Evolutionary conservation across 2,888 invertebrate genomes (phyloP).

Genomic region (Agrotis ipsilon): DNA sequence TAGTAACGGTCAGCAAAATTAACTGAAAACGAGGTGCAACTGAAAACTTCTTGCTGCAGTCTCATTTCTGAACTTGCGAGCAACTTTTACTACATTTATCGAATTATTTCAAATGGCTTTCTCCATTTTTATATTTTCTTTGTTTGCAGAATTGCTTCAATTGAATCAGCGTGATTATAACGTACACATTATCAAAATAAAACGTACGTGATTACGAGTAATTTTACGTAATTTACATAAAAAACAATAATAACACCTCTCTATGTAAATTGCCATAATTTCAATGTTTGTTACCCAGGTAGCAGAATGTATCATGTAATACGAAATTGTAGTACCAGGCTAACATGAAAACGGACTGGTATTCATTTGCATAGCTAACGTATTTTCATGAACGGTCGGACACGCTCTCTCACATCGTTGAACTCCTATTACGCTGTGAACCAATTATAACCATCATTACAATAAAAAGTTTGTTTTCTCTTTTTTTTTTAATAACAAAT

Average conservation of each 20-base stretch:
- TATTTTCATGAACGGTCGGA: constrained; percentile 57
- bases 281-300: constrained; percentile 37
- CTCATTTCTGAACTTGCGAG: constrained; percentile 17
- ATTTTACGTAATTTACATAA: constrained; percentile 27
- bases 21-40: constrained; percentile 35
- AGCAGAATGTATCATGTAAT: constrained; percentile 31
- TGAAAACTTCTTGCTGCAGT: constrained; percentile 29
- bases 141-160: not conserved
- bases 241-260: constrained; percentile 19
- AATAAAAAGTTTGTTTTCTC: constrained; percentile 34
- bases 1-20: constrained; percentile 35
- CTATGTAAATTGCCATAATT: constrained; percentile 39
- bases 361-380: constrained; percentile 62
- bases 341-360: constrained; percentile 58
- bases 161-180: not conserved
- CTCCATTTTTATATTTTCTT: not conserved
- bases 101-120: not conserved
- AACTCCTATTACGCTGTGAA: constrained; percentile 41
- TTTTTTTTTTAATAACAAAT: constrained; percentile 32
- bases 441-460: constrained; percentile 49
- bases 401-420: constrained; percentile 48
- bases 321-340: constrained; percentile 46
- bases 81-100: not conserved
- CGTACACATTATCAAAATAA: constrained; percentile 4
- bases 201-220: constrained; percentile 37